Percentiles rank a stretch among this genome's conserved stretches.
Evolutionary conservation across 2,113 vertebrate species (phyloP).

Genomic region (Okapia johnstoni): DNA sequence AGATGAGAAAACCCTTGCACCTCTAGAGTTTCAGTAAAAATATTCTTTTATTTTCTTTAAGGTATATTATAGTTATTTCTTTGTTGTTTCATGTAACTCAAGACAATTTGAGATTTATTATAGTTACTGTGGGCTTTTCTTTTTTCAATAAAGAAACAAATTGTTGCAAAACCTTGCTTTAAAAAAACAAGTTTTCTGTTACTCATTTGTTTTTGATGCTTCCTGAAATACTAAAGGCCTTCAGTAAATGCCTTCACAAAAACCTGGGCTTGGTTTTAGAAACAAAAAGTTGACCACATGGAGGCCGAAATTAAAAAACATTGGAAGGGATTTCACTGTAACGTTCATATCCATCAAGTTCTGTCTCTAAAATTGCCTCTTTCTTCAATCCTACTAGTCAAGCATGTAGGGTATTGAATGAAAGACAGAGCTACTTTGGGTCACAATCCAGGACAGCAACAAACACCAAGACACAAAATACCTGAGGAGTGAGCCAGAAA

Average conservation of each 20-base stretch:
- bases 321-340: background rate
- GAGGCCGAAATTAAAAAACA: background rate
- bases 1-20: background rate
- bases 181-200: background rate
- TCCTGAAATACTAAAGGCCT: background rate
- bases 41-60: background rate
- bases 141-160: background rate
- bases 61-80: background rate
- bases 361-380: background rate
- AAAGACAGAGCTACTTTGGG: background rate
- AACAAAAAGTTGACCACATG: background rate
- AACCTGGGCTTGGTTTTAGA: background rate
- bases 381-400: background rate
- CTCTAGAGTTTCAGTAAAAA: background rate
- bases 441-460: background rate
- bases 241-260: background rate
- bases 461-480: background rate
- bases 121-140: background rate
- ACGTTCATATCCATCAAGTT: background rate
- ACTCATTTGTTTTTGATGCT: background rate
- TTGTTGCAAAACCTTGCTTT: background rate
- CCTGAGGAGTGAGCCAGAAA: background rate
- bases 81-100: background rate
- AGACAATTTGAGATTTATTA: background rate
- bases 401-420: background rate